Evolutionary conservation across 2,113 vertebrate genomes (phyloP).

Genomic region (Phalacrocorax aristotelis): DNA sequence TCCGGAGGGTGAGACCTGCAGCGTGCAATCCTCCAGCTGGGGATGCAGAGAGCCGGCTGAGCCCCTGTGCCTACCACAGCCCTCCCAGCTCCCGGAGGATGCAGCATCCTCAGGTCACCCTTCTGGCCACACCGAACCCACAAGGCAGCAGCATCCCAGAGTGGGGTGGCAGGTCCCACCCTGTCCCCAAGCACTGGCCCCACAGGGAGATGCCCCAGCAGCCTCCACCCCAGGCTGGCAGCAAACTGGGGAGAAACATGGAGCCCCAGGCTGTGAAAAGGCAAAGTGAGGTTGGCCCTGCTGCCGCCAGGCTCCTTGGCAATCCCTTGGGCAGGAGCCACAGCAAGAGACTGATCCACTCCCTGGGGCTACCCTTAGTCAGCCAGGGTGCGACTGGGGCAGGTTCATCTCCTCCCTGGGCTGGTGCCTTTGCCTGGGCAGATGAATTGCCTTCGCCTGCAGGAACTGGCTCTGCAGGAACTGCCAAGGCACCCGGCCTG

Average conservation of each 20-base stretch:
- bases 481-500: background rate
- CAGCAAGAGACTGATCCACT: background rate
- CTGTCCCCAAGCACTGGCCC: too few species aligned
- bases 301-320: background rate
- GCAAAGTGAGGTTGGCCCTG: rapidly evolving
- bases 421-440: background rate
- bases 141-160: background rate
- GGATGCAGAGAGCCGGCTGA: constrained; percentile 1
- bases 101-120: background rate
- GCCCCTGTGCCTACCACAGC: background rate
- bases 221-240: rapidly evolving
- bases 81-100: background rate
- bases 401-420: background rate
- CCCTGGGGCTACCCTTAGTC: background rate
- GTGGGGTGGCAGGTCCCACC: background rate
- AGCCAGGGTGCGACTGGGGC: background rate
- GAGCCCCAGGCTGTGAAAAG: background rate
- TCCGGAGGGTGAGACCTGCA: constrained; percentile 87
- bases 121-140: rapidly evolving
- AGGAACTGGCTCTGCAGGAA: background rate
- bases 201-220: background rate
- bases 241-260: background rate
- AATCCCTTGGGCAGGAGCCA: background rate
- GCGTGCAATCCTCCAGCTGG: constrained; percentile 90
- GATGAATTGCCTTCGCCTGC: background rate